A percentile compares a stretch with the other conserved stretches of the same genome.
phyloP scores from a whole-genome alignment of 1,140 invertebrate species.

The Halesus radiatus region DNA sequence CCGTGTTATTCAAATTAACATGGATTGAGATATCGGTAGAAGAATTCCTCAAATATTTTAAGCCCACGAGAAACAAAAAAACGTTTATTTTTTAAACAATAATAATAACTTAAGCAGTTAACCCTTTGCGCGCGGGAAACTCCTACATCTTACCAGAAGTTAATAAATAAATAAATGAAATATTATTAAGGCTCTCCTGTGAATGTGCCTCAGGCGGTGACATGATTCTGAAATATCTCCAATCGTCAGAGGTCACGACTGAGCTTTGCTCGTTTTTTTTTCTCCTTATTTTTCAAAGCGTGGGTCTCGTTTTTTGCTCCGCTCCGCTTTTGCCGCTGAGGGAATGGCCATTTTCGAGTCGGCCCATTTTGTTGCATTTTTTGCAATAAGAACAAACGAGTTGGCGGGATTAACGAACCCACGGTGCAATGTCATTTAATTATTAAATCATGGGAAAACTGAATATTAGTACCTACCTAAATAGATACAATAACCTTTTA shows the following conservation, averaged over 20 bases:
- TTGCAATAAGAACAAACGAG: slow-evolving; percentile 13
- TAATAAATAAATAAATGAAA: slow-evolving; percentile 54
- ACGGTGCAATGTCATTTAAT: slow-evolving; percentile 10
- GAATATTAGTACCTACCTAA: neutral
- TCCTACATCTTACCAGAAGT: slow-evolving; percentile 43
- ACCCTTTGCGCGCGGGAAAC: slow-evolving; percentile 23
- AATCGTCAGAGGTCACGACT: slow-evolving; percentile 55
- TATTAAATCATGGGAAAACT: neutral
- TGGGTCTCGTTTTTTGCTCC: slow-evolving; percentile 39
- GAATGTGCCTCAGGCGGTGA: slow-evolving; percentile 54
- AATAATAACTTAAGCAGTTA: slow-evolving; percentile 1
- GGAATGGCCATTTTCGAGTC: slow-evolving; percentile 20
- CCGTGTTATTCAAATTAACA: too few species aligned
- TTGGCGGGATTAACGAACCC: slow-evolving; percentile 27
- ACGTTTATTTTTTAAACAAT: too few species aligned
- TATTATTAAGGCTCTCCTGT: slow-evolving; percentile 55
- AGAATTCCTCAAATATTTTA: too few species aligned
- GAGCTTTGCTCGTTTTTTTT: slow-evolving; percentile 28
- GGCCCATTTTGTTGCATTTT: slow-evolving; percentile 38
- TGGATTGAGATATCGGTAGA: too few species aligned
- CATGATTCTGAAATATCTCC: slow-evolving; percentile 57
- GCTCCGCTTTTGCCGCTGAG: neutral
- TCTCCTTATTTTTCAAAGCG: slow-evolving; percentile 5
- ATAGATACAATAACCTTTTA: too few species aligned
- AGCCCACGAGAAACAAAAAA: too few species aligned